Base-by-base conservation (phyloP, 2,113 vertebrate genomes). In the Ursus arctos region DNA sequence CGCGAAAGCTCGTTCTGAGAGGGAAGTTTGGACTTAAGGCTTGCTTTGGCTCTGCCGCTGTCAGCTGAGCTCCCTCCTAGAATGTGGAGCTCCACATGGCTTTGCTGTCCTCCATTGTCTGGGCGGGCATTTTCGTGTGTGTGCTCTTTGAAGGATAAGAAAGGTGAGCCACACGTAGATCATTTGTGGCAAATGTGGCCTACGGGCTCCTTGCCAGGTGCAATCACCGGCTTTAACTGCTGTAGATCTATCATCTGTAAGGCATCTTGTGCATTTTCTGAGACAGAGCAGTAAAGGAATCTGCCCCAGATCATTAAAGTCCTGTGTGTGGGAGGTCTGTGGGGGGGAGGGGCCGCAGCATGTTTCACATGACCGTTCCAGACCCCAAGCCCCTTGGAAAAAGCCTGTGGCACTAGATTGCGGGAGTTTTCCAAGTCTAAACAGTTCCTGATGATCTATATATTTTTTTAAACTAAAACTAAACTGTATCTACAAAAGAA, bases 231-330 rank as follows among this genome's bases (percentile, higher is more conserved):
- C 36, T 91, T 90, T 81, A 51, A 53, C 53, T 67, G 84, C 94
- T 47, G 74, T 21, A 72, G 79, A 81, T 76, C 76, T 85, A 15
- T 94, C 86, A 88, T 97, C 95, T 96, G 94, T 11, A 94, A 90
- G 53, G 88, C 83, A 69, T 96, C 94, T 72, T 74, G 69, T 57
- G 85, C n/a, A 28, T 65, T 96, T 97, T 93, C 57, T 53, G 95
- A 97, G 96, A 95, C 86, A 91, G 59, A 96, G 51, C 84, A 92
- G 93, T 90, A 87, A 93, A 95, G 92, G 76, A 96, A 96, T 96
- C 93, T 65, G 40, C 87, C 57, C 65, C 95, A 94, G 92, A 90
- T 84, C 87, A 82, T 95, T 96, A 77, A 77, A 97, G 90, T 61
- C 61, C 13, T 59, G 72, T n/a, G 51, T 3, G 74, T 88, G 97